Evolutionary conservation across 1,140 invertebrate genomes (phyloP).

Genomic region (Formica selysi): DNA sequence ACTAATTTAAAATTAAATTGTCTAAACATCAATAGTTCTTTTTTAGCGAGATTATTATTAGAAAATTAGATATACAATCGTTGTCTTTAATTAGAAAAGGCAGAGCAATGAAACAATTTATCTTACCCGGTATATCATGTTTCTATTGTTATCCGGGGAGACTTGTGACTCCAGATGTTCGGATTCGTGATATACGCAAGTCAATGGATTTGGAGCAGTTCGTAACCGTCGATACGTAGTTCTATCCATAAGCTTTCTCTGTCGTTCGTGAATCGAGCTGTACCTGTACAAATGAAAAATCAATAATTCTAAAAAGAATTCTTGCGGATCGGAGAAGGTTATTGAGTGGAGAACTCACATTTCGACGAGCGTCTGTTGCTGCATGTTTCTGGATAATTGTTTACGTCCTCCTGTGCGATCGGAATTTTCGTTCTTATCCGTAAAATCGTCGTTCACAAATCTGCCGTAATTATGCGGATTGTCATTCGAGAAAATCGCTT

Average conservation of each 20-base stretch:
- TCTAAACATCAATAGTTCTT: too few species aligned
- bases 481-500: background rate
- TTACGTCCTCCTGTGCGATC: slow-evolving; percentile 44
- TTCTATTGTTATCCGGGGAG: slow-evolving; percentile 32
- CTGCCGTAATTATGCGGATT: slow-evolving; percentile 36
- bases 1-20: too few species aligned
- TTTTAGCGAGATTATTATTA: too few species aligned
- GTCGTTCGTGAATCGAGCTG: slow-evolving; percentile 71
- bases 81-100: background rate
- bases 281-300: slow-evolving; percentile 68
- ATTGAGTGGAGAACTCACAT: slow-evolving; percentile 31
- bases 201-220: slow-evolving; percentile 47
- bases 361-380: slow-evolving; percentile 66
- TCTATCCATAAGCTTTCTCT: slow-evolving; percentile 67
- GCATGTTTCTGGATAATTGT: slow-evolving; percentile 29
- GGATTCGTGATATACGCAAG: slow-evolving; percentile 37
- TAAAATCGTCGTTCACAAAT: slow-evolving; percentile 35
- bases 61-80: too few species aligned
- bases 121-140: slow-evolving; percentile 29
- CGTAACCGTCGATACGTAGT: slow-evolving; percentile 59
- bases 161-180: slow-evolving; percentile 31
- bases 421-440: slow-evolving; percentile 34
- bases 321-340: background rate
- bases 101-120: background rate
- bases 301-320: background rate